Base-by-base conservation (phyloP, 1,140 invertebrate species). In the Panonychus citri region DNA sequence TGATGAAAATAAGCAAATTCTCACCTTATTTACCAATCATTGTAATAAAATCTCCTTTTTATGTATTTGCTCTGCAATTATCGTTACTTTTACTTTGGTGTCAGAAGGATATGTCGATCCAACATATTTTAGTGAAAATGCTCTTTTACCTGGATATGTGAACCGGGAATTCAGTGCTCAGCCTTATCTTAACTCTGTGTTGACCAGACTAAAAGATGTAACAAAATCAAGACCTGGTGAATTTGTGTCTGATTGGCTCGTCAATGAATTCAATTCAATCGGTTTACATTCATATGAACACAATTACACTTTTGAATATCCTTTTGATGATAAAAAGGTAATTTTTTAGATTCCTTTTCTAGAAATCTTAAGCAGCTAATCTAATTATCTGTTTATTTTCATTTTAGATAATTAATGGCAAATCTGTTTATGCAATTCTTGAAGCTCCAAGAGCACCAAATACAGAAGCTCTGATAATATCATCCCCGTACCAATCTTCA, bases 81-180 rank as follows among this genome's bases (percentile, higher is more conserved):
- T 76, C 26, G 88, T 83, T 80, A 82, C 91, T 60, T 53, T 70
- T 13, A 64, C 69, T 27, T 58, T 76, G 21, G 70, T 73, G 5
- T 68, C 71, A 53, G 64, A 68, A 27, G 64, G 65, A 24, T 65
- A 71, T n/a, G 73, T 70, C 62, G 68, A 64, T 53, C 79, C 77
- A 61, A 93, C 87, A 0, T 95, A 96, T 70, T 88, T 96, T 65
- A 95, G 89, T 3, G 91, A 96, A 72, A 96, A 96, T 74, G 89
- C 90, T 13, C 71, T 96, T 13, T 73, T 96, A 21, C 90, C 90
- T 53, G 90, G 85, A 26, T 71, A 95, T 42, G 89, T 94, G 0
- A 81, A 84, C 50, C 81, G 82, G 48, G 83, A 90, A 65, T 88
- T 87, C 66, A 78, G 80, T 61, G 74, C 79, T 53, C 80, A 82